Evolutionary conservation across 2,797 vertebrate species (phyloP), one percentile per base, ranked within the genome.

Genomic region (Neoniphon sammara): DNA sequence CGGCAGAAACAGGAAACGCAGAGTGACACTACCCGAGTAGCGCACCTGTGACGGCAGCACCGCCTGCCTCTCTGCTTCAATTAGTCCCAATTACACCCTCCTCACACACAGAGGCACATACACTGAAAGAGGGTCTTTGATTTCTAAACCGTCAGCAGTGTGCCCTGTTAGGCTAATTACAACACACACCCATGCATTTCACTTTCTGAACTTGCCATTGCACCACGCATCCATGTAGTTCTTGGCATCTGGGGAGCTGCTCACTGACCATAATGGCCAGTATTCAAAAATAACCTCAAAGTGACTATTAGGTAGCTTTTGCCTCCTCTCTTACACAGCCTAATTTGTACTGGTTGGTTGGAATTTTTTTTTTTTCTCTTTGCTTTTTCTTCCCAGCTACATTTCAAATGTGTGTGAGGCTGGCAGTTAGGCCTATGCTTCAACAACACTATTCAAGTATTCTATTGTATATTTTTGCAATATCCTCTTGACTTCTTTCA

Each of bases 1-100:
- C 68, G 0, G 30, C n/a, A 44, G 55, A 57, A 64, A 60, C 62
- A 72, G 86, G 83, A 90, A 91, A 89, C 85, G 61, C 60, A 61
- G 59, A 58, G 64, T 79, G 87, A 87, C 84, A 76, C 3, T 5
- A 44, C 68, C 81, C 65, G 52, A 76, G 81, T 34, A 70, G 73
- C 70, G 50, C 85, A 90, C 82, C 81, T 87, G 85, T 57, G 81
- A 84, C 47, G 30, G 60, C 34, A 60, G 34, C 69, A 63, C 73
- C 83, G 88, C 85, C 86, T 85, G 5, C 44, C 64, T 30, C 60
- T 23, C n/a, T 30, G 55, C 63, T 34, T 21, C 65, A 82, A 70
- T 18, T 27, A 62, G 61, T 12, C 44, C 31, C 53, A 52, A 50
- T 81, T 78, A 66, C 61, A 58, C 47, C n/a, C 17, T 17, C 1